Evolutionary conservation across 2,797 vertebrate species (phyloP).

Genomic region (Notamacropus eugenii): DNA sequence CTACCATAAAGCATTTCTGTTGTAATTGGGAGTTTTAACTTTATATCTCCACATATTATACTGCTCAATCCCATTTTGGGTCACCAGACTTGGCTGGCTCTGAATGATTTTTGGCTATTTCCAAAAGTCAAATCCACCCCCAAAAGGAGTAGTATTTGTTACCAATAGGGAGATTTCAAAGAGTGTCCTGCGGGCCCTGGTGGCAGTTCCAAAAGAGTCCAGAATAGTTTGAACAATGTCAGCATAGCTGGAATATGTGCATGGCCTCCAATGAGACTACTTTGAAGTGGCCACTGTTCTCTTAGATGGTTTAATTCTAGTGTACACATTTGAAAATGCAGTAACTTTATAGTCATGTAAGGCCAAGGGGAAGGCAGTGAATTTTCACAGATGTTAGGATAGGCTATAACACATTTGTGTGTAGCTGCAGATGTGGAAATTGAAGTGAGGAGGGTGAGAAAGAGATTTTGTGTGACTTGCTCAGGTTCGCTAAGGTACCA

Average conservation of each 20-base stretch:
- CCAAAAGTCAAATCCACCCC: background rate
- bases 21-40: background rate
- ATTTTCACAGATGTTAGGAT: background rate
- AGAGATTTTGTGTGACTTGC: background rate
- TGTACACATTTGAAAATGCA: background rate
- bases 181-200: conserved; percentile 16
- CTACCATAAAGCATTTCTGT: background rate
- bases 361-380: background rate
- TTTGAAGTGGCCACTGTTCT: background rate
- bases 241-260: conserved; percentile 17
- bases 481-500: background rate
- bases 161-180: background rate
- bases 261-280: background rate
- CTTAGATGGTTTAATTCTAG: background rate
- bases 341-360: background rate
- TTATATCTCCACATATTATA: background rate
- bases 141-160: background rate
- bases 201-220: background rate
- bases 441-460: background rate
- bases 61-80: background rate
- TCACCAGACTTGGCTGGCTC: background rate
- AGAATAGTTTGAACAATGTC: conserved; percentile 1
- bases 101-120: background rate
- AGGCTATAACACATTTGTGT: background rate
- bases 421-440: background rate